Evolutionary conservation across 92 coral and sea anemone genomes (phyloP).

Genomic region (Plumapathes pennacea): DNA sequence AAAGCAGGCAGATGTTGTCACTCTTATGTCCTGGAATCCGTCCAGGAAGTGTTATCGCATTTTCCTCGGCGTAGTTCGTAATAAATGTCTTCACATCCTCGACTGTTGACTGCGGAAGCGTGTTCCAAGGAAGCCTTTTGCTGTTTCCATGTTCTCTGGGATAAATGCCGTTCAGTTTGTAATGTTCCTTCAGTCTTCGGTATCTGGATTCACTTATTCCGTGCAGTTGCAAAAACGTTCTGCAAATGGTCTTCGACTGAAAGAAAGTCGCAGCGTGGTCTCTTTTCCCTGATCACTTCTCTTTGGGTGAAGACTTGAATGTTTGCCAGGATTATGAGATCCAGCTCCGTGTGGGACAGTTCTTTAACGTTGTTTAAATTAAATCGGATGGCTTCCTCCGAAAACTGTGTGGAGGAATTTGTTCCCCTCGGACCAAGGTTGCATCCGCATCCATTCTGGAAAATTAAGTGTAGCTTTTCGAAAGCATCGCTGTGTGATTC

Average conservation of each 20-base stretch:
- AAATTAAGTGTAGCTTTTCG: too few relatives aligned
- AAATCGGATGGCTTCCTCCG: too few relatives aligned
- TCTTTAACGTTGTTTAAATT: slow-evolving; percentile 51
- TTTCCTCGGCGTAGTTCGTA: slow-evolving; percentile 36
- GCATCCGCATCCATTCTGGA: too few relatives aligned
- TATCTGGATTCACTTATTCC: slow-evolving; percentile 56
- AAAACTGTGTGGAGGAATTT: too few relatives aligned
- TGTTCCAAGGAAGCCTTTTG: slow-evolving; percentile 34
- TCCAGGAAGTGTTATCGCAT: slow-evolving; percentile 38
- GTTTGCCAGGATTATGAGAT: slow-evolving; percentile 50
- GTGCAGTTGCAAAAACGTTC: slow-evolving; percentile 33
- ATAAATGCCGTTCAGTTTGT: slow-evolving; percentile 30
- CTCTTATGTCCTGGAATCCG: slow-evolving; percentile 25
- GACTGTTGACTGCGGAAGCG: slow-evolving; percentile 18
- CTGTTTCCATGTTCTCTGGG: slow-evolving; percentile 39
- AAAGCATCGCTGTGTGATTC: too few relatives aligned
- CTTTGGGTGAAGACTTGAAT: slow-evolving; percentile 47
- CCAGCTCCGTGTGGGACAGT: slow-evolving; percentile 41
- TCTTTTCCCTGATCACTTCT: slow-evolving; percentile 47
- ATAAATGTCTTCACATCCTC: slow-evolving; percentile 22
- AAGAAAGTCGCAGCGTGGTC: slow-evolving; percentile 19
- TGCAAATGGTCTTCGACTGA: slow-evolving; percentile 37
- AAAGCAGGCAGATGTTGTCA: slow-evolving; percentile 37
- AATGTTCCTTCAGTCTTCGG: slow-evolving; percentile 57
- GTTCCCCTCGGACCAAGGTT: too few relatives aligned